Conservation (phyloP, 2,113 vertebrate species). For the Takifugu flavidus region DNA sequence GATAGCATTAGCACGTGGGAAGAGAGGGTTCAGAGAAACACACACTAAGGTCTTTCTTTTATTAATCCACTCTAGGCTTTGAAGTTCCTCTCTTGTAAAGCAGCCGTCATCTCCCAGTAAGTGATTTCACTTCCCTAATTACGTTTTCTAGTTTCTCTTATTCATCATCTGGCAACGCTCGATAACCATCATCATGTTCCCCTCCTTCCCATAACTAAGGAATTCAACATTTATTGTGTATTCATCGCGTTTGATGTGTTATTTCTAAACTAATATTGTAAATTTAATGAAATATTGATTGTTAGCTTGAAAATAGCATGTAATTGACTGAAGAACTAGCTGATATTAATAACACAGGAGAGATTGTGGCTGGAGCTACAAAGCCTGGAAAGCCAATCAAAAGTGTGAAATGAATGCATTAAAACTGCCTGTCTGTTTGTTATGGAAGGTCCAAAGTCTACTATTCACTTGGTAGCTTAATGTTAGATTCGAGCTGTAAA, state of each 20-base stretch:
- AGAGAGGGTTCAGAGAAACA: constrained; percentile 1
- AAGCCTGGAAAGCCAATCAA: no score
- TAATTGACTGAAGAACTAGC: constrained; percentile 9
- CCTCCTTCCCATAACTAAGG: no score
- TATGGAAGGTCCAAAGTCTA: no score
- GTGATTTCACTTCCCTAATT: background rate
- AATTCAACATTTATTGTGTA: no score
- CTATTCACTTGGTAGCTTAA: no score
- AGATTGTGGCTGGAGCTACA: constrained; percentile 2
- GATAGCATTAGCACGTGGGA: background rate
- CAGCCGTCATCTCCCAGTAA: background rate
- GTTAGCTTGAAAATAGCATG: constrained; percentile 5
- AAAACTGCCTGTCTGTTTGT: no score
- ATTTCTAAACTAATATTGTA: background rate
- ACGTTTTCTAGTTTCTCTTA: background rate
- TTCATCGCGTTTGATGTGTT: no score
- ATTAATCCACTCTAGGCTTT: background rate
- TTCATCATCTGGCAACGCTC: background rate
- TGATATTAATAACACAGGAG: constrained; percentile 15
- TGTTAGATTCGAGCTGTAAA: no score
- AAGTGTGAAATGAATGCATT: no score
- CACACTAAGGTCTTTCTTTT: background rate
- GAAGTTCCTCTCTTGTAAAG: background rate
- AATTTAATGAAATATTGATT: constrained; percentile 32
- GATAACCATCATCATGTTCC: no score